Evolutionary conservation across 2,113 vertebrate genomes (phyloP).

Genomic region (Crotophaga sulcirostris): DNA sequence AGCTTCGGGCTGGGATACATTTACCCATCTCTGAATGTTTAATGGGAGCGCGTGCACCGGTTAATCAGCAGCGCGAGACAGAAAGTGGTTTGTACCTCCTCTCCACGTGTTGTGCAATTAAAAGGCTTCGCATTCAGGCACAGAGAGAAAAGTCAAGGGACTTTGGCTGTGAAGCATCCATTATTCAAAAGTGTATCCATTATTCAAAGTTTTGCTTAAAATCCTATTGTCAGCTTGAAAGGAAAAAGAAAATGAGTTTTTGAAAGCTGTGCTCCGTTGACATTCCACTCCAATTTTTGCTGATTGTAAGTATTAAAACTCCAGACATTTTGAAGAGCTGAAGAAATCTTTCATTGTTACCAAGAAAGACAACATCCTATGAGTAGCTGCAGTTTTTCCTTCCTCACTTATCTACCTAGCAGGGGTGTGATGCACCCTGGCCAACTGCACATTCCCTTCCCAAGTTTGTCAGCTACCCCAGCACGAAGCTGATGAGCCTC

Average conservation of each 20-base stretch:
- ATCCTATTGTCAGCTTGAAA: constrained; percentile 62
- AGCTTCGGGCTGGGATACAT: neutral
- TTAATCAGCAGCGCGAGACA: constrained; percentile 39
- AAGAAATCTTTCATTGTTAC: neutral
- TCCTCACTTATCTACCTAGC: neutral
- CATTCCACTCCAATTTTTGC: constrained; percentile 29
- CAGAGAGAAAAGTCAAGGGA: constrained; percentile 55
- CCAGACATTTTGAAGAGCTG: neutral
- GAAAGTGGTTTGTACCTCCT: constrained; percentile 49
- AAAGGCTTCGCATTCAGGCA: constrained; percentile 54
- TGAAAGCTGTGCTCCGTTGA: constrained; percentile 42
- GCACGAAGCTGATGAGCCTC: neutral
- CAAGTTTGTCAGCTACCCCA: neutral
- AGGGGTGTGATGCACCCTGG: neutral
- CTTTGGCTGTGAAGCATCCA: constrained; percentile 38
- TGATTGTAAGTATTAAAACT: constrained; percentile 38
- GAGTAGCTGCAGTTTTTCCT: neutral
- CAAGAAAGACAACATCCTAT: neutral
- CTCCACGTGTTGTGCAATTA: constrained; percentile 48
- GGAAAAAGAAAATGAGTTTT: constrained; percentile 52
- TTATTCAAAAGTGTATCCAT: constrained; percentile 69
- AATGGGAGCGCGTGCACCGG: constrained; percentile 19
- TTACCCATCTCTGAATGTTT: constrained; percentile 50
- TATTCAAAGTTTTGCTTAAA: constrained; percentile 67
- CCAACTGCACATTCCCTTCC: neutral